These are phyloP conservation scores for Frankliniella intonsa DNA, from an alignment of 2,888 invertebrate genomes.

Conservation along the genomic window DNA sequence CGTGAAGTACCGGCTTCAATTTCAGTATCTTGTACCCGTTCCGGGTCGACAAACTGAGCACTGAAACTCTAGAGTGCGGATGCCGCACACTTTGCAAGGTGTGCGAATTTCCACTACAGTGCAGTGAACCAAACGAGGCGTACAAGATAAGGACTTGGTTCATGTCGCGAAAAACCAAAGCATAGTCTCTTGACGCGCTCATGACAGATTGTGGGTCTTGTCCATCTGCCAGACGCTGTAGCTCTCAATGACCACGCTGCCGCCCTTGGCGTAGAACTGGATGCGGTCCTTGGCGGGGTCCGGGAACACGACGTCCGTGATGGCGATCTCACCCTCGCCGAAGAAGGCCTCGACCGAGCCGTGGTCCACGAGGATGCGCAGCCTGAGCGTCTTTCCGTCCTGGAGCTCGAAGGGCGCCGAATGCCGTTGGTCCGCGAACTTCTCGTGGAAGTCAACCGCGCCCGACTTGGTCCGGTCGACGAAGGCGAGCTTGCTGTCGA, in stretches of 20 bases:
- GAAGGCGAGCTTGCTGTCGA: neutral
- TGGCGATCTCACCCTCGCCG: neutral
- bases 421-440: neutral
- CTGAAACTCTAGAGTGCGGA: no score
- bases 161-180: neutral
- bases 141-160: neutral
- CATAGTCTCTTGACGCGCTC: no score
- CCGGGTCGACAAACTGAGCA: no score
- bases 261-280: neutral
- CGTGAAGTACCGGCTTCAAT: no score
- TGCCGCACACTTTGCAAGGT: no score
- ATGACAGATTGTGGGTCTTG: no score
- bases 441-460: neutral
- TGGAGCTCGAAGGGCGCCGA: neutral
- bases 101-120: no score
- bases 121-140: no score
- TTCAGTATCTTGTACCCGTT: no score
- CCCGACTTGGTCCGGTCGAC: neutral
- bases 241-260: neutral
- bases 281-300: neutral
- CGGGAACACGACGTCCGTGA: constrained; percentile 9
- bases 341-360: constrained; percentile 5
- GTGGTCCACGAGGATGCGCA: neutral
- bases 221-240: neutral
- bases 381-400: neutral